These are phyloP conservation scores for Orussus abietinus DNA, from an alignment of 1,140 invertebrate species.

Conservation along the genomic window DNA sequence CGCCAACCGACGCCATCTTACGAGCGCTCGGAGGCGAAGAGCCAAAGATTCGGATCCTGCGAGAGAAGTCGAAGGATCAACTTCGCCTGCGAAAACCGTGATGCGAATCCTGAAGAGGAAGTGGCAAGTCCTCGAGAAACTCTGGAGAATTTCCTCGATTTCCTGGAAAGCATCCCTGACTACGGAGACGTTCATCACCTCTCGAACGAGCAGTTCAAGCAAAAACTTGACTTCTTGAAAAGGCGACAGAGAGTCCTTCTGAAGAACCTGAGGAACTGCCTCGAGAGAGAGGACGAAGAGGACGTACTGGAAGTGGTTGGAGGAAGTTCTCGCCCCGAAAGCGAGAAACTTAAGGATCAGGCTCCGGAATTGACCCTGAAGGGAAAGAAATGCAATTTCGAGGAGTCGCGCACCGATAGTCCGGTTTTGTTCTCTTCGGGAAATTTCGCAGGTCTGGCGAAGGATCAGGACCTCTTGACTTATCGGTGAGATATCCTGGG, in stretches of 20 bases:
- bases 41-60: conserved; percentile 31
- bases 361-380: conserved; percentile 27
- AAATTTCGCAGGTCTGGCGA: conserved; percentile 35
- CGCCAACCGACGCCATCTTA: conserved; percentile 62
- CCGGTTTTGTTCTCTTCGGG: conserved; percentile 34
- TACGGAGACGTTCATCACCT: conserved; percentile 67
- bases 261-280: conserved; percentile 52
- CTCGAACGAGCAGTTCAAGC: conserved; percentile 64
- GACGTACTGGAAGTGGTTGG: conserved; percentile 11
- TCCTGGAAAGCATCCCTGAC: conserved; percentile 66
- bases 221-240: conserved; percentile 60
- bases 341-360: too few relatives aligned
- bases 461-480: conserved; percentile 42
- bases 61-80: conserved; percentile 27
- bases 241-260: conserved; percentile 61
- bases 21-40: conserved; percentile 54
- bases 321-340: not conserved
- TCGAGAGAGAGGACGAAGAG: conserved; percentile 44
- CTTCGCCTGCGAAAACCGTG: conserved; percentile 15
- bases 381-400: conserved; percentile 43
- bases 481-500: conserved; percentile 28
- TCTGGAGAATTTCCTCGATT: conserved; percentile 60
- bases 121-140: conserved; percentile 23
- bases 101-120: conserved; percentile 15
- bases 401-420: conserved; percentile 36